A percentile compares a stretch with the other conserved stretches of the same genome.
Evolutionary conservation across 2,113 vertebrate species (phyloP).

Genomic region (Cyprinodon tularosa): DNA sequence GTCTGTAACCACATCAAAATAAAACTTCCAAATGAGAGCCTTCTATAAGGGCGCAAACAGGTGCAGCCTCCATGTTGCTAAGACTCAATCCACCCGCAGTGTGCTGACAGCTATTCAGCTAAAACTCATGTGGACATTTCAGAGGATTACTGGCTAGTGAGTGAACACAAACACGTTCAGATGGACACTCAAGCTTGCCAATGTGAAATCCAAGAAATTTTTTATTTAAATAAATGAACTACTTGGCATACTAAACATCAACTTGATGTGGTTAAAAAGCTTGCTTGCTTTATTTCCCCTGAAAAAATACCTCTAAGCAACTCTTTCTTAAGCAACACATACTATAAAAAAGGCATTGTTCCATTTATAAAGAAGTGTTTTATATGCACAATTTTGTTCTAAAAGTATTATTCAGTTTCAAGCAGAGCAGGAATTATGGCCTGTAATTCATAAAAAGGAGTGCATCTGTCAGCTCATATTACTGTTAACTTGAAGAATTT

Average conservation of each 20-base stretch:
- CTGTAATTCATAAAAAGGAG: constrained; percentile 66
- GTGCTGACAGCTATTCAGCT: constrained; percentile 33
- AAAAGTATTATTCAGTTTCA: constrained; percentile 42
- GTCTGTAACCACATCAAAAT: neutral
- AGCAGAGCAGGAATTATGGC: constrained; percentile 47
- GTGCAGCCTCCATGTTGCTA: neutral
- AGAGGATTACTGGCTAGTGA: constrained; percentile 61
- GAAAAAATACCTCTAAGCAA: constrained; percentile 3
- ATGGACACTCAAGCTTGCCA: constrained; percentile 50
- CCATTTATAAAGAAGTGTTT: constrained; percentile 59
- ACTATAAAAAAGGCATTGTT: constrained; percentile 42
- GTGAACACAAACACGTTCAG: constrained; percentile 62
- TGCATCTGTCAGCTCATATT: constrained; percentile 69
- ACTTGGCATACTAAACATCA: neutral
- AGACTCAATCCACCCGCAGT: constrained; percentile 15
- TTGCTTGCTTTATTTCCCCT: neutral
- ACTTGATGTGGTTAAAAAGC: neutral
- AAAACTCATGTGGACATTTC: constrained; percentile 51
- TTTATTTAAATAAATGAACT: constrained; percentile 22
- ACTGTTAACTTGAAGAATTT: constrained; percentile 55
- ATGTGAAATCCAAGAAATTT: constrained; percentile 31
- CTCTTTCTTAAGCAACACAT: constrained; percentile 13
- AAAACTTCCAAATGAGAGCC: neutral
- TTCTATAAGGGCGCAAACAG: neutral
- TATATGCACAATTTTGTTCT: constrained; percentile 31